phyloP scores from a whole-genome alignment of 2,113 vertebrate genomes.

The Epinephelus lanceolatus region DNA sequence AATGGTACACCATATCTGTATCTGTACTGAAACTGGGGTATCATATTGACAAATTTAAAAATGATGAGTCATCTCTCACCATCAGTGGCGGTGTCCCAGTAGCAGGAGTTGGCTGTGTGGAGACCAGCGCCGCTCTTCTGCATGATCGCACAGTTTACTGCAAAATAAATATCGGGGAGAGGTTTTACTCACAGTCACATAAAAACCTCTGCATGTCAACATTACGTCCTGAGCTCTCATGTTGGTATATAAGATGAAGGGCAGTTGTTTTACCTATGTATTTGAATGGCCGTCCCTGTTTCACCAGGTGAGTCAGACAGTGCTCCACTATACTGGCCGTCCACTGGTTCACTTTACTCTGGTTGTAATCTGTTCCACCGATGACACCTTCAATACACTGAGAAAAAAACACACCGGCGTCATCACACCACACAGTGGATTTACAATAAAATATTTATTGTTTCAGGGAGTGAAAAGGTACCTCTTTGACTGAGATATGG shows the following conservation, averaged over 20 bases:
- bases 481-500: conserved; percentile 83
- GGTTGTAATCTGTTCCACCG: conserved; percentile 94
- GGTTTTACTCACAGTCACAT: not conserved
- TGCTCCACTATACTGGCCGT: conserved; percentile 95
- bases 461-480: conserved; percentile 23
- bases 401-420: conserved; percentile 21
- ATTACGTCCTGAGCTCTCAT: not conserved
- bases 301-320: conserved; percentile 93
- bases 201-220: not conserved
- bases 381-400: conserved; percentile 94
- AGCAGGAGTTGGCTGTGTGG: conserved; percentile 97
- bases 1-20: too few relatives aligned
- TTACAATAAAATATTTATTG: not conserved
- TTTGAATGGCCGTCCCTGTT: conserved; percentile 94
- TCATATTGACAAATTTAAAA: not conserved
- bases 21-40: not conserved
- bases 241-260: not conserved
- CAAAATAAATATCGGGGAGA: conserved; percentile 46
- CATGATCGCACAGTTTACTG: conserved; percentile 96
- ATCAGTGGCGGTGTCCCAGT: conserved; percentile 97
- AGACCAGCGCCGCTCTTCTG: conserved; percentile 96
- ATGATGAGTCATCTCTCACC: conserved; percentile 81
- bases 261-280: conserved; percentile 90
- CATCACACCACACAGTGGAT: not conserved
- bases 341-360: conserved; percentile 96